These are phyloP conservation scores for Brienomyrus brachyistius DNA, from an alignment of 2,113 vertebrate genomes.

Conservation along the genomic window DNA sequence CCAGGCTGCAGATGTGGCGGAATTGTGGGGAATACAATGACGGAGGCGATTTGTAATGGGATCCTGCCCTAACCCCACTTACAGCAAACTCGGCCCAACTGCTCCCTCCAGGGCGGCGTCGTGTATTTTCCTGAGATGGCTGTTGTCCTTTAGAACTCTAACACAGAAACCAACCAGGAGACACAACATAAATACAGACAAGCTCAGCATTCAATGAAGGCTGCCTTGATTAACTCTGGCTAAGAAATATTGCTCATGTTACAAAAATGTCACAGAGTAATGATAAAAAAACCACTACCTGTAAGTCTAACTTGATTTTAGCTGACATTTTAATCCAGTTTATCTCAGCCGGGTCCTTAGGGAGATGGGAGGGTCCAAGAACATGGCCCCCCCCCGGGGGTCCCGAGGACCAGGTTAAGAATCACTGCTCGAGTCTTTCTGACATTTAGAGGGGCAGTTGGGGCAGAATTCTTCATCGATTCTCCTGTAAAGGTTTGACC, in stretches of 20 bases:
- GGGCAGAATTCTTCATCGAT: neutral
- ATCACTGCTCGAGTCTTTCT: neutral
- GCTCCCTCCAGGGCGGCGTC: constrained; percentile 74
- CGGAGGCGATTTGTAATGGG: neutral
- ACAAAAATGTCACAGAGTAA: neutral
- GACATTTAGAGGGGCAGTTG: neutral
- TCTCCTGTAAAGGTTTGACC: neutral
- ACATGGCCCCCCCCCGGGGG: neutral
- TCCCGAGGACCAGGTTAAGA: neutral
- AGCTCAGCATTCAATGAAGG: neutral
- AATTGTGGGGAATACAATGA: neutral
- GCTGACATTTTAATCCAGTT: neutral
- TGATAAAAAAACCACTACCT: neutral
- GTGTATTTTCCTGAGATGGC: constrained; percentile 67
- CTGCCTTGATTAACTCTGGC: neutral
- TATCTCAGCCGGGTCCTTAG: neutral
- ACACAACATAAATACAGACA: neutral
- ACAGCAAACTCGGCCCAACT: constrained; percentile 72
- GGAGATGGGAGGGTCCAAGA: neutral
- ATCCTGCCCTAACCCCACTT: constrained; percentile 47
- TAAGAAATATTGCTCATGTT: neutral
- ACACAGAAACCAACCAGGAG: constrained; percentile 1
- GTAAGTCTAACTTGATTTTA: neutral
- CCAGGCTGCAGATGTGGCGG: neutral
- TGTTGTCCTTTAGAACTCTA: constrained; percentile 79